Conservation (phyloP, 1,140 invertebrate species). For the Polyergus mexicanus region DNA sequence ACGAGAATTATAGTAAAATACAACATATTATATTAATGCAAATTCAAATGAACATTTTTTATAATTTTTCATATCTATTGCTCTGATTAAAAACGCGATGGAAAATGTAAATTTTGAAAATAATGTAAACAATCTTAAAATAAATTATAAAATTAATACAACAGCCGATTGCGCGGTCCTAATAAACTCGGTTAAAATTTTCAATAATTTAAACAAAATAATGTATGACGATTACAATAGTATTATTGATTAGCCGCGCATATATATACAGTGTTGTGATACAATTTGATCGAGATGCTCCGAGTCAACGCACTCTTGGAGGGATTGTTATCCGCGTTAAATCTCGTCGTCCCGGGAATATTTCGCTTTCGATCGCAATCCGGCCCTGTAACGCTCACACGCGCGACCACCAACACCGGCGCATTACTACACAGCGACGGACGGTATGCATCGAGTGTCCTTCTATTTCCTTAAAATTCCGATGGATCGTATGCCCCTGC, state of each 20-base stretch:
- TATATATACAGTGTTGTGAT: not conserved
- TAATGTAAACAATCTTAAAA: not conserved
- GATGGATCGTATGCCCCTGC: constrained; percentile 77
- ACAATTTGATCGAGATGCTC: constrained; percentile 29
- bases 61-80: not conserved
- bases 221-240: not conserved
- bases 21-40: no score
- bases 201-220: not conserved
- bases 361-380: constrained; percentile 55
- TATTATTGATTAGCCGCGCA: not conserved
- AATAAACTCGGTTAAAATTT: not conserved
- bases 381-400: constrained; percentile 66
- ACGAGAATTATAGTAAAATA: no score
- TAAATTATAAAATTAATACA: not conserved
- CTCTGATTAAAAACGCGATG: not conserved
- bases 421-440: constrained; percentile 72
- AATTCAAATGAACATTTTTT: not conserved
- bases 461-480: constrained; percentile 83
- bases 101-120: not conserved
- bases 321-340: constrained; percentile 47
- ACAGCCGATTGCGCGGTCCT: not conserved
- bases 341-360: constrained; percentile 67
- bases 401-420: constrained; percentile 58
- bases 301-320: constrained; percentile 44
- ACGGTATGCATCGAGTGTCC: constrained; percentile 82